These are phyloP conservation scores for Salvelinus sp. DNA, from an alignment of 2,113 vertebrate genomes.

Conservation along the genomic window DNA sequence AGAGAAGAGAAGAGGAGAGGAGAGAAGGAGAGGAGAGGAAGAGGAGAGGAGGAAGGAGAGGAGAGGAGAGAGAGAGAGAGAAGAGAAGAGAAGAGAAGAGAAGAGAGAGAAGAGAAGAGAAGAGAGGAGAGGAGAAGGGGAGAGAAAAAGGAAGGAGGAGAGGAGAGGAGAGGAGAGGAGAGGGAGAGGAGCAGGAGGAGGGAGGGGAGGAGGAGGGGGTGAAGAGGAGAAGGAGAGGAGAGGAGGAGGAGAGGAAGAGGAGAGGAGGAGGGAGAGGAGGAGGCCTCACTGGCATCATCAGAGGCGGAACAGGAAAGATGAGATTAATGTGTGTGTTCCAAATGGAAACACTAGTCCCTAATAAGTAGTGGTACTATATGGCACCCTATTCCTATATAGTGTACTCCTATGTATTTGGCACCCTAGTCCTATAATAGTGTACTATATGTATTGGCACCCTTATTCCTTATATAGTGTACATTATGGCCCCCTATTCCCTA, in stretches of 20 bases:
- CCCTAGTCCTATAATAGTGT: too few relatives aligned
- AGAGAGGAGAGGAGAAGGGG: not conserved
- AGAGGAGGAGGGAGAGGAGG: not conserved
- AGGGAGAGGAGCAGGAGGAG: not conserved
- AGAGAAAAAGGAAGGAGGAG: not conserved
- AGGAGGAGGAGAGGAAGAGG: not conserved
- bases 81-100: not conserved
- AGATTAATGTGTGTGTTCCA: not conserved
- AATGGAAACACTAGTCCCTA: too few relatives aligned
- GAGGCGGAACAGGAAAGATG: not conserved
- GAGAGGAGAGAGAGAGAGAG: not conserved
- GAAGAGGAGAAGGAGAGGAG: too few relatives aligned
- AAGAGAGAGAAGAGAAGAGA: not conserved
- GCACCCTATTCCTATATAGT: too few relatives aligned
- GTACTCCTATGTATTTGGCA: too few relatives aligned
- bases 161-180: not conserved
- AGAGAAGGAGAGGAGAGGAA: not conserved
- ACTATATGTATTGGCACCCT: too few relatives aligned
- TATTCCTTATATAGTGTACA: too few relatives aligned
- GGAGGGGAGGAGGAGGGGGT: not conserved
- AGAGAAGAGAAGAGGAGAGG: too few relatives aligned
- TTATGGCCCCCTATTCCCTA: too few relatives aligned
- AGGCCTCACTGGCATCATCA: constrained; percentile 52
- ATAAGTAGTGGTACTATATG: too few relatives aligned
- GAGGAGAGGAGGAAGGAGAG: not conserved